Evolutionary conservation across 2,888 invertebrate genomes (phyloP).

Genomic region (Acronicta leporina): DNA sequence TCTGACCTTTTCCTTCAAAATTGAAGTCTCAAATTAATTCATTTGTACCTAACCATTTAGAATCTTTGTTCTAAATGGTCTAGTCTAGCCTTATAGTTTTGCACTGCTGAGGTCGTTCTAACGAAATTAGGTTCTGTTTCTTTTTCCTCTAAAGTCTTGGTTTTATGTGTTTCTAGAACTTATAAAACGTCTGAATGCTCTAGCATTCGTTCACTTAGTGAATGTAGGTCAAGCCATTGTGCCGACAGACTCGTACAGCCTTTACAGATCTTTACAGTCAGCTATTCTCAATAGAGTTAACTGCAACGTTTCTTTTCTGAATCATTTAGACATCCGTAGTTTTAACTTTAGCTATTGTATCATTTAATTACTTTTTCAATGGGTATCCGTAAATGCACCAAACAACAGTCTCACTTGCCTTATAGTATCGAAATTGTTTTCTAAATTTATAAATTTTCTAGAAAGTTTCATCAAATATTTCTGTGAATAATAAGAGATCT

Average conservation of each 20-base stretch:
- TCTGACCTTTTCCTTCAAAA: conserved; percentile 14
- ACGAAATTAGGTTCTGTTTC: conserved; percentile 24
- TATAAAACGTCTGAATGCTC: conserved; percentile 44
- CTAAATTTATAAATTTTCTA: neutral
- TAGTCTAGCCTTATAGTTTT: conserved; percentile 6
- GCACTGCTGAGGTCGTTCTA: conserved; percentile 2
- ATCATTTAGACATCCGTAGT: conserved; percentile 25
- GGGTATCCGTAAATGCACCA: conserved; percentile 3
- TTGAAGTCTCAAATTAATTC: conserved; percentile 10
- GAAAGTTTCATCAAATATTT: too few species aligned
- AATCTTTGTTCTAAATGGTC: neutral
- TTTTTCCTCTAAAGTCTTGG: conserved; percentile 13
- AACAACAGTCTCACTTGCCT: neutral
- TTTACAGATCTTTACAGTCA: conserved; percentile 52
- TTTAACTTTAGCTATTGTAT: conserved; percentile 30
- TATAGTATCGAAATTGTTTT: neutral
- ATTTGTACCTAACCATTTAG: conserved; percentile 2
- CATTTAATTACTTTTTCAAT: conserved; percentile 16
- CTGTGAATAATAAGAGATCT: too few species aligned
- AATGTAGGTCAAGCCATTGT: conserved; percentile 59
- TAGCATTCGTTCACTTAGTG: conserved; percentile 52
- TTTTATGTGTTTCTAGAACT: conserved; percentile 38
- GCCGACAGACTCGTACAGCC: conserved; percentile 27
- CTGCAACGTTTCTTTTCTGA: conserved; percentile 26
- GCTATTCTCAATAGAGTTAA: conserved; percentile 47